Evolutionary conservation across 2,797 vertebrate genomes (phyloP).

Genomic region (Melanotaenia pygmaea): DNA sequence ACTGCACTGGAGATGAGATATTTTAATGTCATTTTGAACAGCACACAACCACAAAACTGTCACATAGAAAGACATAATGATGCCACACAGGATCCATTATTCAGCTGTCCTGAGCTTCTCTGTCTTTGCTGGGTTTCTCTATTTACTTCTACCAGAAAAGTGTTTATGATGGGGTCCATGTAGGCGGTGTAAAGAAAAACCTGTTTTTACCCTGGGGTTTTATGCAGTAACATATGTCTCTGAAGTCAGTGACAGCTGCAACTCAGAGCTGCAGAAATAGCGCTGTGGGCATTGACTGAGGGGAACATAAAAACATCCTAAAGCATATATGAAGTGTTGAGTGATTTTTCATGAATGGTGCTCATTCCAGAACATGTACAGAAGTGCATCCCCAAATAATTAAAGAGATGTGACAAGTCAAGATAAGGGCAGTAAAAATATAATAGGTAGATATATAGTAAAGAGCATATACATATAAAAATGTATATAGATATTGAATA

Average conservation of each 20-base stretch:
- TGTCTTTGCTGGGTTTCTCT: not conserved
- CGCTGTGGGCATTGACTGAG: constrained; percentile 50
- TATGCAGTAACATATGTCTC: constrained; percentile 43
- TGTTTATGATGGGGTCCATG: not conserved
- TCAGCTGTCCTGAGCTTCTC: not conserved
- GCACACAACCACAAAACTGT: not conserved
- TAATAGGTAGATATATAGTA: not conserved
- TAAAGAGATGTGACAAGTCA: constrained; percentile 26
- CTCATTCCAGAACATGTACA: constrained; percentile 30
- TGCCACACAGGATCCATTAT: not conserved
- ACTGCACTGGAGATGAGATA: not conserved
- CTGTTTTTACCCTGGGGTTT: constrained; percentile 54
- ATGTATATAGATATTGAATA: not conserved
- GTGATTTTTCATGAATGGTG: constrained; percentile 38
- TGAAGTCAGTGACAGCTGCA: constrained; percentile 66
- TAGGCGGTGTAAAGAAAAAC: not conserved
- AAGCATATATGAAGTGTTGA: constrained; percentile 54
- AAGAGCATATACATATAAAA: not conserved
- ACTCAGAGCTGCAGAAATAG: constrained; percentile 68
- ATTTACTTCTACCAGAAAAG: constrained; percentile 38
- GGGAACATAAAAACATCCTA: constrained; percentile 44
- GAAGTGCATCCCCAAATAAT: constrained; percentile 34
- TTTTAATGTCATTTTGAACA: not conserved
- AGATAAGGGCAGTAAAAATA: not conserved
- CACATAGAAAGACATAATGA: not conserved